Base-by-base conservation (phyloP, 2,888 invertebrate species). In the Noctua fimbriata region DNA sequence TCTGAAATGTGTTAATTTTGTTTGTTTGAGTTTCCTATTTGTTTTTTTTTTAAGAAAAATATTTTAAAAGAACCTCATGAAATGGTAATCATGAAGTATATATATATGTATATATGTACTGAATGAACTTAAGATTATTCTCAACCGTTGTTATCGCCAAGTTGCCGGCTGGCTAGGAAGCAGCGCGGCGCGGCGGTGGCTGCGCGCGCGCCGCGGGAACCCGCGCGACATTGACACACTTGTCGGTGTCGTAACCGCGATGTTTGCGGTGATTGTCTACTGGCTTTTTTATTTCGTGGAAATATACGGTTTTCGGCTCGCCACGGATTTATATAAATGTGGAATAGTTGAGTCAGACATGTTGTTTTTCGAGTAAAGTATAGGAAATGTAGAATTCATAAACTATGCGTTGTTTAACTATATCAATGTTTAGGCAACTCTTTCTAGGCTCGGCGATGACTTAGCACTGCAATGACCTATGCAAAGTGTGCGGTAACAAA, bases 171-270 rank as follows among this genome's bases (percentile, higher is more conserved):
- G 78, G 75, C 65, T 82, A 83, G 88, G 86, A 86, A 81, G 81
- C 85, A 69, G 63, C 69, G 78, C 81, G 58, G 60, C 78, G 47
- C 80, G 4, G 60, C 32, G 36, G 90, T 87, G 85, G 86, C 82
- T 79, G 87, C 91, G 91, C 92, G 92, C 92, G 92, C 90, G 87
- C 89, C 90, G 87, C 89, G 90, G 84, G 83, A 84, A 83, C 83
- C 80, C 85, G 78, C 76, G 83, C 81, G 95, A 94, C 95, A 95
- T 94, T 95, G 95, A 95, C 95, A 95, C 92, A 94, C 92, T 92
- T 95, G 90, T 87, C 88, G 89, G 91, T 94, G 91, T 94, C 93
- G 94, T 94, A 94, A 94, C 90, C 85, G 85, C 88, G 90, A 91
- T 92, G 91, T 92, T 91, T 92, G 91, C 89, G 90, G 91, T 90